Conservation (phyloP, 2,797 vertebrate species). For the Antrozous pallidus region DNA sequence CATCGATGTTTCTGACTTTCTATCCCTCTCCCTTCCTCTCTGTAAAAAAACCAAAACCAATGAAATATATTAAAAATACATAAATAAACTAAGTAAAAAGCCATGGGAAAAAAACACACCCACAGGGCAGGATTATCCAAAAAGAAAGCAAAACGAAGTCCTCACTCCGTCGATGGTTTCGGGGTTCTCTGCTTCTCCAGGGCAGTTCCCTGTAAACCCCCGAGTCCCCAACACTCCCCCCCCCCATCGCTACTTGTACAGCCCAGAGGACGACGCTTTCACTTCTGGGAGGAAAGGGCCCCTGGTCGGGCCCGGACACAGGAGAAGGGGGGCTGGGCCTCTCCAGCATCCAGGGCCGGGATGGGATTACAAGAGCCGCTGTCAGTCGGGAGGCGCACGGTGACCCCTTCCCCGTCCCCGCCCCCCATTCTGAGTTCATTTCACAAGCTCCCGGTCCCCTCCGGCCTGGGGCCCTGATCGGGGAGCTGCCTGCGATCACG, state of each 20-base stretch:
- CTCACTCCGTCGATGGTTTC: neutral
- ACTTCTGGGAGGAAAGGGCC: neutral
- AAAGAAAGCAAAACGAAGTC: no score
- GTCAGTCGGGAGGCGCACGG: conserved; percentile 8
- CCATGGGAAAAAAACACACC: no score
- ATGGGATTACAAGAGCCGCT: conserved; percentile 52
- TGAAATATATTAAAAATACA: no score
- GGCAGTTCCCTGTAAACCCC: neutral
- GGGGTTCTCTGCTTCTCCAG: neutral
- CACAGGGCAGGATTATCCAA: no score
- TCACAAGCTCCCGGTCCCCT: conserved; percentile 40
- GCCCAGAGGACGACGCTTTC: neutral
- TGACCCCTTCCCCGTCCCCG: neutral
- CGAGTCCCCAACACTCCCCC: no score
- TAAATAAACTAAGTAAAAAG: no score
- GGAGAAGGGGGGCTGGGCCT: neutral
- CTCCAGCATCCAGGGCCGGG: neutral
- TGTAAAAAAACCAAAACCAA: no score
- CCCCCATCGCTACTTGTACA: neutral
- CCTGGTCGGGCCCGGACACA: neutral
- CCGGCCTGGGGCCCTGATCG: no score
- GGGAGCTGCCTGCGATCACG: conserved; percentile 11
- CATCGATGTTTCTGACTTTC: no score
- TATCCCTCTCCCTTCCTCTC: no score
- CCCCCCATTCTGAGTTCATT: neutral